Conservation (phyloP, 2,888 invertebrate species). For the Trichogramma evanescens region DNA sequence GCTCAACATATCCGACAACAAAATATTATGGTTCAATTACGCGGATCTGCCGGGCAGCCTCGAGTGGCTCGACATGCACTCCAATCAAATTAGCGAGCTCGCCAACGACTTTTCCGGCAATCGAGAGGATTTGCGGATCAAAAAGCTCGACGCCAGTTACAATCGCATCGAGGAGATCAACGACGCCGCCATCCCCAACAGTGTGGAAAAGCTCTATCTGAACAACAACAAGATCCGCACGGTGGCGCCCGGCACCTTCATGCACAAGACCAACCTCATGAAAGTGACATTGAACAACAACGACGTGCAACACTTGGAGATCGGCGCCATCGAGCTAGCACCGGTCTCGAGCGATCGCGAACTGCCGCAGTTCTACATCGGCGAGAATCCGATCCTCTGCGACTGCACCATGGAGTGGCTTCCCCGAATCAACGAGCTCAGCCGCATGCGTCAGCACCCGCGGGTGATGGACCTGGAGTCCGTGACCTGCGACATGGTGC, state of each 20-base stretch:
- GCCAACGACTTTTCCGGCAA: constrained; percentile 61
- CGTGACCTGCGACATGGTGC: constrained; percentile 70
- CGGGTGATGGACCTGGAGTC: constrained; percentile 73
- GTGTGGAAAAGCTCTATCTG: constrained; percentile 63
- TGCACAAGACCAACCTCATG: constrained; percentile 63
- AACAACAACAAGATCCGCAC: constrained; percentile 68
- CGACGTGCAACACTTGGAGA: constrained; percentile 64
- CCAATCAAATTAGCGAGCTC: constrained; percentile 68
- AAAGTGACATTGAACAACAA: constrained; percentile 73
- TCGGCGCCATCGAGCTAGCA: constrained; percentile 64
- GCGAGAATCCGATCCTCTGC: constrained; percentile 76
- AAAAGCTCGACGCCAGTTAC: constrained; percentile 71
- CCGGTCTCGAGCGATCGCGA: constrained; percentile 61
- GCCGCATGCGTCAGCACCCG: constrained; percentile 66
- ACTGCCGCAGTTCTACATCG: constrained; percentile 71
- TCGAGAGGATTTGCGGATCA: constrained; percentile 52
- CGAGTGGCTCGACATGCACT: constrained; percentile 75
- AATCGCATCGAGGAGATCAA: constrained; percentile 64
- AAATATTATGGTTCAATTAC: constrained; percentile 73
- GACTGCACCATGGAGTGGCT: constrained; percentile 86
- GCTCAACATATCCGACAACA: constrained; percentile 76
- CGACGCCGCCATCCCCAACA: constrained; percentile 65
- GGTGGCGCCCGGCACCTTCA: constrained; percentile 64
- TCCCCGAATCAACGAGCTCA: constrained; percentile 69
- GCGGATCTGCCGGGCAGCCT: constrained; percentile 68